These are phyloP conservation scores for Lynx canadensis DNA, from an alignment of 2,113 vertebrate genomes.

Conservation along the genomic window DNA sequence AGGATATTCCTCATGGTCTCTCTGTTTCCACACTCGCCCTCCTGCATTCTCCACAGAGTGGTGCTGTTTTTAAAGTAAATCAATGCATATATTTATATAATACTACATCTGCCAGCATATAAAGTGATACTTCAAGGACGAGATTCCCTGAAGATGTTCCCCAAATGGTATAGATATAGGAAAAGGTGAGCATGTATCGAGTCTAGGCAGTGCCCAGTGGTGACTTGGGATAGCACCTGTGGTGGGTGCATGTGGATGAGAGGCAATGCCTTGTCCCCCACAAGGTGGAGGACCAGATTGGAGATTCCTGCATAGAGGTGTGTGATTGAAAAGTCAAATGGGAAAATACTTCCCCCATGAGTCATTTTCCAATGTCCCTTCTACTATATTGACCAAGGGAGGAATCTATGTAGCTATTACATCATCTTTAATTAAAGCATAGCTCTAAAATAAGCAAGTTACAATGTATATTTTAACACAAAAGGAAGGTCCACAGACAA, in stretches of 20 bases:
- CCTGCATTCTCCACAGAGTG: background rate
- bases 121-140: background rate
- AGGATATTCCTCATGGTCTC: background rate
- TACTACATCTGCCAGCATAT: background rate
- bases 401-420: background rate
- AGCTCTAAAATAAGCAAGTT: conserved; percentile 18
- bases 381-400: background rate
- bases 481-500: background rate
- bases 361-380: background rate
- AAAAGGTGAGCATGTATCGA: background rate
- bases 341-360: background rate
- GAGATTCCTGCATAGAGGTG: background rate
- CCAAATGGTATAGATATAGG: background rate
- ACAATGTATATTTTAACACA: background rate
- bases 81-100: background rate
- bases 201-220: background rate
- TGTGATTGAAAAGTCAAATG: background rate
- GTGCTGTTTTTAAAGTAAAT: background rate
- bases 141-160: background rate
- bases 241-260: fast-evolving
- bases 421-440: conserved; percentile 23
- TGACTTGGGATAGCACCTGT: background rate
- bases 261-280: background rate
- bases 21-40: background rate
- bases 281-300: background rate